phyloP scores from a whole-genome alignment of 2,797 vertebrate genomes.

The Poecile montanus region DNA sequence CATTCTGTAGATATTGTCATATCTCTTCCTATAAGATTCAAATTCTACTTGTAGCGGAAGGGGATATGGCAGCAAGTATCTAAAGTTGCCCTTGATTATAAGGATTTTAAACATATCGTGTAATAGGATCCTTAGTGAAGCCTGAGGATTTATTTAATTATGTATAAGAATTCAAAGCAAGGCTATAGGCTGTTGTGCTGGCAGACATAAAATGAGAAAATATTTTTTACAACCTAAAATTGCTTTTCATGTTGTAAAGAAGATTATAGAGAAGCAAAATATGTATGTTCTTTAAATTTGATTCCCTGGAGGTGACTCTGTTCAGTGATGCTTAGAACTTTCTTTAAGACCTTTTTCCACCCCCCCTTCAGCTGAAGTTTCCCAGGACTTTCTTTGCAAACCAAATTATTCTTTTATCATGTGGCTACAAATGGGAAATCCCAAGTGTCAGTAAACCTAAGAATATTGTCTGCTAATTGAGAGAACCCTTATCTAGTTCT shows the following conservation, averaged over 20 bases:
- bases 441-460: neutral
- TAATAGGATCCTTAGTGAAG: neutral
- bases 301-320: neutral
- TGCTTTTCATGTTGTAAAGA: neutral
- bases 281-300: neutral
- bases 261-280: neutral
- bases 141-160: neutral
- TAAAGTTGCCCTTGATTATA: neutral
- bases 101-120: neutral
- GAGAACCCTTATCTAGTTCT: neutral
- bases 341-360: neutral
- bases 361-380: neutral
- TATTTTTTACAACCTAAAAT: neutral
- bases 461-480: neutral
- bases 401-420: neutral
- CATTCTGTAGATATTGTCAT: neutral
- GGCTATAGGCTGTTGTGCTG: neutral
- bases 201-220: neutral
- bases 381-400: neutral
- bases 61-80: neutral
- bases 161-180: neutral
- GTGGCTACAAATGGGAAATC: neutral
- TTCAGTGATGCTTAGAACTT: neutral
- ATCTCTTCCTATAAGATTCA: neutral
- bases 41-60: neutral